These are phyloP conservation scores for Borostomias antarcticus DNA, from an alignment of 2,797 vertebrate genomes.

Conservation along the genomic window DNA sequence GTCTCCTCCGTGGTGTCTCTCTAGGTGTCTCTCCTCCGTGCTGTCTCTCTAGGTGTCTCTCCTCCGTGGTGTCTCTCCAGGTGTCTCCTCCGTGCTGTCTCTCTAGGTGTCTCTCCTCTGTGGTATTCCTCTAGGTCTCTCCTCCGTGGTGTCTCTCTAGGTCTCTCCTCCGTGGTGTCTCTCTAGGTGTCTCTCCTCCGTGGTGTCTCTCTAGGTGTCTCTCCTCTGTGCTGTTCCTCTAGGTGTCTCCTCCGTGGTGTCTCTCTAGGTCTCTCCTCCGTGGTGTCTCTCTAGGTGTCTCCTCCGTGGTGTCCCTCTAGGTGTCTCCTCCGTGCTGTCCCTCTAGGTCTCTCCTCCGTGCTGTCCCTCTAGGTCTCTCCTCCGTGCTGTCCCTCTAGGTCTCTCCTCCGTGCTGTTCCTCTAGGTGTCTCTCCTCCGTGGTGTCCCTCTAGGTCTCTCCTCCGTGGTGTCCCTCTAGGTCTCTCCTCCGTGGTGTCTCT, in stretches of 20 bases:
- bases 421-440: slow-evolving; percentile 20
- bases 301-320: slow-evolving; percentile 22
- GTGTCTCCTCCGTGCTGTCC: slow-evolving; percentile 24
- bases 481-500: slow-evolving; percentile 22
- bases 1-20: slow-evolving; percentile 57
- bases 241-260: too few species aligned
- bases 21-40: too few species aligned
- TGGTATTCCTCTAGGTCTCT: slow-evolving; percentile 63
- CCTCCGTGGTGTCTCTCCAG: slow-evolving; percentile 60
- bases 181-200: slow-evolving; percentile 69
- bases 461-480: slow-evolving; percentile 23
- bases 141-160: too few species aligned
- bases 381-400: neutral
- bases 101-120: slow-evolving; percentile 53
- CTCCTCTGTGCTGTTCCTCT: neutral
- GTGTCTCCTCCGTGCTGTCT: too few species aligned
- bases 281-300: too few species aligned
- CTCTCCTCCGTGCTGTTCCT: slow-evolving; percentile 19
- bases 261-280: slow-evolving; percentile 22
- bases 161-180: slow-evolving; percentile 60
- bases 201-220: slow-evolving; percentile 37
- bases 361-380: slow-evolving; percentile 26
- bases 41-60: slow-evolving; percentile 48
- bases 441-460: too few species aligned
- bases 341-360: neutral